Evolutionary conservation across 2,888 invertebrate species (phyloP).

Genomic region (Tenthredo distinguenda): DNA sequence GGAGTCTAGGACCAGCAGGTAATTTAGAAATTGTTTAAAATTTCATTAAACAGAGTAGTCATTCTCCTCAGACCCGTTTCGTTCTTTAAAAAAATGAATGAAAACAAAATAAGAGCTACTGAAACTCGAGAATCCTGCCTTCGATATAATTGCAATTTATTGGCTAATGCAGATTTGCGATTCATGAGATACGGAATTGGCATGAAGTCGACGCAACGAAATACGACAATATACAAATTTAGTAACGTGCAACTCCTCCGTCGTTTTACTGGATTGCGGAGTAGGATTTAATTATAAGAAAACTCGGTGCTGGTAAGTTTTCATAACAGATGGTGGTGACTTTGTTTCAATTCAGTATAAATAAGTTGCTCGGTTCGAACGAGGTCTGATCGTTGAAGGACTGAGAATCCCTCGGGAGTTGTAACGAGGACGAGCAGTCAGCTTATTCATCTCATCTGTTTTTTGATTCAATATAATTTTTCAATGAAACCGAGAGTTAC

Average conservation of each 20-base stretch:
- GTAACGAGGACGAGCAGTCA: not conserved
- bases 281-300: not conserved
- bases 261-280: not conserved
- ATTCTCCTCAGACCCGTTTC: not conserved
- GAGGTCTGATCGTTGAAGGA: not conserved
- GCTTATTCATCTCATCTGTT: not conserved
- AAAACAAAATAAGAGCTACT: not conserved
- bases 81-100: not conserved
- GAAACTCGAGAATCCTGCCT: not conserved
- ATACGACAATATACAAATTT: not conserved
- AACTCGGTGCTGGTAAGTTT: conserved; percentile 5
- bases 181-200: not conserved
- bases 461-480: not conserved
- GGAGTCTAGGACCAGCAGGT: conserved; percentile 26
- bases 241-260: not conserved
- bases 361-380: not conserved
- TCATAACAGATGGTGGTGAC: not conserved
- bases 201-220: not conserved
- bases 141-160: not conserved
- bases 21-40: conserved; percentile 39
- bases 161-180: not conserved
- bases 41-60: conserved; percentile 29
- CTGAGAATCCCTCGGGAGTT: not conserved
- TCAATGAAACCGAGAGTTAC: not conserved
- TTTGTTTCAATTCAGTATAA: not conserved